phyloP scores from a whole-genome alignment of 2,797 vertebrate species.

The Antennarius maculatus region DNA sequence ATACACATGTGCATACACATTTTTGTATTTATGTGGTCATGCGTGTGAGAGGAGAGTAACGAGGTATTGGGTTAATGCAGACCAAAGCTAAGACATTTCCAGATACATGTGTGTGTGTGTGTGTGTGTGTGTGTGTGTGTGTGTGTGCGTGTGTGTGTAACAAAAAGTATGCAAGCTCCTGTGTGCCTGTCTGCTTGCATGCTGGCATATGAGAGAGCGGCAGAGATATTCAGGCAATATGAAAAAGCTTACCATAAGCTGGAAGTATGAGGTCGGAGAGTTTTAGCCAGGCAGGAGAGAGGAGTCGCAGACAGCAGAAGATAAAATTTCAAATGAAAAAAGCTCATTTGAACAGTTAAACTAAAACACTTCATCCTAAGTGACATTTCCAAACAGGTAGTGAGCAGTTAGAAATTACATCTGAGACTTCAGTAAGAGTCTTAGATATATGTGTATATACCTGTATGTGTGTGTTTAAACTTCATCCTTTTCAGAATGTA shows the following conservation, averaged over 20 bases:
- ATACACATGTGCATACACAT: slow-evolving; percentile 25
- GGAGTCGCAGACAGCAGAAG: neutral
- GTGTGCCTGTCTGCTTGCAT: slow-evolving; percentile 40
- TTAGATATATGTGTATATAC: too few relatives aligned
- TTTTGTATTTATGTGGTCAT: slow-evolving; percentile 38
- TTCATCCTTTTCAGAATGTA: too few relatives aligned
- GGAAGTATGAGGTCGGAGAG: slow-evolving; percentile 33
- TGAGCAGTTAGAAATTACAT: too few relatives aligned
- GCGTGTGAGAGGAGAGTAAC: slow-evolving; percentile 52
- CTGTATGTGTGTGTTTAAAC: too few relatives aligned
- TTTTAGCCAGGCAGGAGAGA: slow-evolving; percentile 22
- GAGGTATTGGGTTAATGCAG: slow-evolving; percentile 58
- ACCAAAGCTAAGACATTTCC: slow-evolving; percentile 62
- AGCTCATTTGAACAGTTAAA: too few relatives aligned
- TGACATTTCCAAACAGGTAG: too few relatives aligned
- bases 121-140: slow-evolving; percentile 36
- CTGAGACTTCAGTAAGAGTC: too few relatives aligned
- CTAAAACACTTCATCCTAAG: too few relatives aligned
- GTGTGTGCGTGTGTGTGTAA: slow-evolving; percentile 11
- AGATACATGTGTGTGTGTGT: slow-evolving; percentile 49
- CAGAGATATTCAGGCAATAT: slow-evolving; percentile 60
- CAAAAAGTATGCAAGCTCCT: slow-evolving; percentile 39
- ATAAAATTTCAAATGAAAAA: too few relatives aligned
- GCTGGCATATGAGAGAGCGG: slow-evolving; percentile 41
- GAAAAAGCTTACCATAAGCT: slow-evolving; percentile 48